A percentile compares a stretch with the other conserved stretches of the same genome.
These are phyloP conservation scores for Nymphalis io DNA, from an alignment of 1,140 invertebrate genomes.

Conservation along the genomic window DNA sequence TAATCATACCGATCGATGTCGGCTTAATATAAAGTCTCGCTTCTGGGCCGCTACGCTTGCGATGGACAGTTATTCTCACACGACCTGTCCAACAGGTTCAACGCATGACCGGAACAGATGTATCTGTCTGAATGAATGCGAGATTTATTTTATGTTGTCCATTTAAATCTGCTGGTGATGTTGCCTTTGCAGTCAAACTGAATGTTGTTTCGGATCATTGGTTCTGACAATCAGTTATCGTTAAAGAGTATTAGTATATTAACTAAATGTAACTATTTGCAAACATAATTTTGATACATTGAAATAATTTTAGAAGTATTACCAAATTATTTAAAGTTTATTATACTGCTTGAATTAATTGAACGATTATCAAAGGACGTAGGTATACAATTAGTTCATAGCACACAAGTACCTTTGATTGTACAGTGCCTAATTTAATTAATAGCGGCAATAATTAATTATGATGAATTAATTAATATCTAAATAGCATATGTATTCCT, in stretches of 20 bases:
- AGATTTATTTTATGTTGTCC: slow-evolving; percentile 35
- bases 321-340: too few relatives aligned
- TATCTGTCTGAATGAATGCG: slow-evolving; percentile 38
- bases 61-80: not conserved
- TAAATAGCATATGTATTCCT: too few relatives aligned
- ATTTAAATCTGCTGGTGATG: slow-evolving; percentile 16
- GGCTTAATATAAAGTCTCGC: not conserved
- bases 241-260: not conserved
- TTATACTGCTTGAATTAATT: too few relatives aligned
- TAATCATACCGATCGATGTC: too few relatives aligned
- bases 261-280: not conserved
- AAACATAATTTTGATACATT: too few relatives aligned
- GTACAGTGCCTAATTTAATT: too few relatives aligned
- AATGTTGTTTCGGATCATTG: not conserved
- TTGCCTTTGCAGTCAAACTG: slow-evolving; percentile 7
- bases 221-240: not conserved
- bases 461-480: too few relatives aligned
- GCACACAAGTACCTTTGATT: too few relatives aligned
- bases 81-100: slow-evolving; percentile 40
- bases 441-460: too few relatives aligned
- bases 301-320: too few relatives aligned
- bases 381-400: too few relatives aligned
- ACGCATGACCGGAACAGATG: slow-evolving; percentile 38
- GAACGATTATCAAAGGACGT: too few relatives aligned
- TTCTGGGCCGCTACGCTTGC: not conserved